These are phyloP conservation scores for Halocaridina rubra DNA, from an alignment of 2,888 invertebrate species.

Conservation along the genomic window DNA sequence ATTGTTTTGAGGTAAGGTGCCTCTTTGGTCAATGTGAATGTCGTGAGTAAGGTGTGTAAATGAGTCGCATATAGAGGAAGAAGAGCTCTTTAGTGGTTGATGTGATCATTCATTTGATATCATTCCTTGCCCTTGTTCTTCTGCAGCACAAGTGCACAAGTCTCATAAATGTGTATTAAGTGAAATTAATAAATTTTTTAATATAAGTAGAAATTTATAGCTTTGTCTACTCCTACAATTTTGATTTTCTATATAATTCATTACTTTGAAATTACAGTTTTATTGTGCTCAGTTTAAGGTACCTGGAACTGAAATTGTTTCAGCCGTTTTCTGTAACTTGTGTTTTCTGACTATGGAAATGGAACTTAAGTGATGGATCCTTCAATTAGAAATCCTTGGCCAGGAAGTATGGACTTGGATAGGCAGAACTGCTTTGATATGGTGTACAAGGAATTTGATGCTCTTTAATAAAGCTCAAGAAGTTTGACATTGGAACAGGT, in stretches of 20 bases:
- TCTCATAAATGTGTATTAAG: conserved; percentile 16
- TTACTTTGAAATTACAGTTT: neutral
- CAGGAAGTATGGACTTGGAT: neutral
- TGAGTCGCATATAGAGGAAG: too few relatives aligned
- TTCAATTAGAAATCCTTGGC: too few relatives aligned
- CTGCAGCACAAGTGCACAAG: conserved; percentile 41
- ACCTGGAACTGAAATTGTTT: too few relatives aligned
- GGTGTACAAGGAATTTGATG: neutral
- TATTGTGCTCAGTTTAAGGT: neutral
- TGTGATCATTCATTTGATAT: conserved; percentile 26
- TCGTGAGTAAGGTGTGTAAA: too few relatives aligned
- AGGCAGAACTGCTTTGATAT: neutral
- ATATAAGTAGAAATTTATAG: conserved; percentile 4
- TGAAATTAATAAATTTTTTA: conserved; percentile 55
- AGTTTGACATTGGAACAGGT: too few relatives aligned
- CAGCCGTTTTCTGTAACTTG: too few relatives aligned
- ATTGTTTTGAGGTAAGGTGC: too few relatives aligned
- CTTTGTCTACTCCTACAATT: neutral
- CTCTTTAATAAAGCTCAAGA: too few relatives aligned
- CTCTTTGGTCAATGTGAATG: too few relatives aligned
- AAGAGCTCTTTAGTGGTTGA: too few relatives aligned
- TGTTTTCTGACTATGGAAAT: too few relatives aligned
- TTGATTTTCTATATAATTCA: neutral
- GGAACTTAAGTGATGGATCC: too few relatives aligned
- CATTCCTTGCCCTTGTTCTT: conserved; percentile 17